Evolutionary conservation across 1,140 invertebrate species (phyloP), one percentile per base, ranked within the genome.

Genomic region (Cotesia vestalis): DNA sequence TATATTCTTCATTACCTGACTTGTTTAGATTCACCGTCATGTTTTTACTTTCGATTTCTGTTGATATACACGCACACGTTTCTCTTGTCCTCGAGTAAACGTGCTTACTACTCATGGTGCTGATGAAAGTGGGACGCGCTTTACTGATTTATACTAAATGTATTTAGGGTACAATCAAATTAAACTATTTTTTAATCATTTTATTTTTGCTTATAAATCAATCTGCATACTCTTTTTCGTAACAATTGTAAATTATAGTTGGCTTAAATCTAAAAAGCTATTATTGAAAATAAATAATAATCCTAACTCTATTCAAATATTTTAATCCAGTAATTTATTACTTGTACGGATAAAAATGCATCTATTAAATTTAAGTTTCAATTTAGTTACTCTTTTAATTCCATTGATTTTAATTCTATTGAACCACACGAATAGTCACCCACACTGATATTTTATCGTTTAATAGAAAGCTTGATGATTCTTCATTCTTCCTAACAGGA

Each of bases 11-110:
- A 59, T 59, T 20, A 59, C 2, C 40, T 46, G 40, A 11, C 57
- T 59, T 20, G 14, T 59, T 59, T 20, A 59, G 57, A 9, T 20
- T 59, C 20, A 59, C 20, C 53, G 53, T 55, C 57, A 59, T 59
- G 66, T 67, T 67, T 67, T 67, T 67, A 67, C 66, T 67, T 67
- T 67, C 66, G 51, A 67, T 53, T 55, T 53, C 46, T 36, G 46
- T 35, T 20, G 9, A 67, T 52, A 40, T 27, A 67, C 35, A 67
- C 51, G 62, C 40, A 64, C 27, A 53, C 51, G 66, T 67, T 53
- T 67, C 51, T 34, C 66, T 53, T 52, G 66, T 67, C 66, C 51
- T 67, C 51, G 51, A 53, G 14, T 9, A 34, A 46, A 66, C 12
- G 46, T 55, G 66, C 51, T 5, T 55, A 27, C 57, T 59, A 59